Base-by-base conservation (phyloP, 2,113 vertebrate genomes). In the Sturnus vulgaris region DNA sequence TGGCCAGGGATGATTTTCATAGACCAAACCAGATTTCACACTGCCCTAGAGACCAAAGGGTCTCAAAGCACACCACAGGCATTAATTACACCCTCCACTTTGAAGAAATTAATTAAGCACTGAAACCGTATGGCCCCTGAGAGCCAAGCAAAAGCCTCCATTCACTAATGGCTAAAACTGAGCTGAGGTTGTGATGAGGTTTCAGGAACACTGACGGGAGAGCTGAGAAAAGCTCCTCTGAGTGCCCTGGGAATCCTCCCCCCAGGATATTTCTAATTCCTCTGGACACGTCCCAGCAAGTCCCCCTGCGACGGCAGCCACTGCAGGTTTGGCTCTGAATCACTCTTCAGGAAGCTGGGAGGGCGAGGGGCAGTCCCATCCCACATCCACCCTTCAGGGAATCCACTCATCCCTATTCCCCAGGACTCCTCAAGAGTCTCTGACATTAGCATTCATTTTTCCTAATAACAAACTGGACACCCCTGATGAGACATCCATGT, bases 21-120 rank as follows among this genome's bases (percentile, higher is more conserved):
- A 16, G 42, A 42, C 25, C 25, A 68, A 89, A 18, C 14, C 49
- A 49, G 56, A 76, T 69, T 55, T 53, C 63, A 76, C 10, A 8
- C 18, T 83, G 76, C 76, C 76, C 83, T 42, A 17, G 35, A 50
- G 35, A 66, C 55, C 46, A 31, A 27, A 73, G 46, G 79, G 35
- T 71, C 59, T 90, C 42, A 61, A 69, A 83, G 47, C 37, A 40
- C 53, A 35, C 23, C 2, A 7, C 60, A 75, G 72, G 60, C 56
- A 39, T 55, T 94, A 90, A 92, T 92, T 94, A 90, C 2, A 2
- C 10, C 28, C 42, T 80, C 47, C 23, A 25, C 86, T 92, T 81
- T 81, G 69, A 57, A 90, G 57, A 87, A 60, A 65, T 88, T 85
- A 88, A 88, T 82, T 61, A 93, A 91, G 25, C 66, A 77, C 53